Evolutionary conservation across 1,140 invertebrate species (phyloP).

Genomic region (Bicyclus anynana): DNA sequence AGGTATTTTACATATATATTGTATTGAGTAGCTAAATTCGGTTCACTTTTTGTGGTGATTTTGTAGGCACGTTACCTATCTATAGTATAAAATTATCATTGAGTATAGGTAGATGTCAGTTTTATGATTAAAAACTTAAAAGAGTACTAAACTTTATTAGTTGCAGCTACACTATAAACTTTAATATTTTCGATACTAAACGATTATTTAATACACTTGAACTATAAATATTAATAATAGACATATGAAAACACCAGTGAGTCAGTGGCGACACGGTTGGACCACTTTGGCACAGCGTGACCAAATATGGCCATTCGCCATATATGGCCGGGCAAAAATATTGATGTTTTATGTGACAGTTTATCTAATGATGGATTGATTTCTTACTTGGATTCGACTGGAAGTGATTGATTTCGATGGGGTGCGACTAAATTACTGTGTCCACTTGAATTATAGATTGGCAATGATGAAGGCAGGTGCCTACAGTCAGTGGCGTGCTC

Average conservation of each 20-base stretch:
- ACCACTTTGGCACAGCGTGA: conserved; percentile 18
- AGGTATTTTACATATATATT: too few relatives aligned
- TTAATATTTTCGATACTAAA: not conserved
- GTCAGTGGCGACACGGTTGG: conserved; percentile 21
- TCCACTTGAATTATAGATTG: conserved; percentile 6
- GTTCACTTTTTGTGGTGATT: too few relatives aligned
- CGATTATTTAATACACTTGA: not conserved
- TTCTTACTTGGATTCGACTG: conserved; percentile 12
- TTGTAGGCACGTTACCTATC: too few relatives aligned
- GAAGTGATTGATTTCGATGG: conserved; percentile 9
- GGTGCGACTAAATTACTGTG: not conserved
- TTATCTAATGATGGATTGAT: conserved; percentile 28
- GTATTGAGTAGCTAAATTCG: too few relatives aligned
- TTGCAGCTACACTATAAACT: too few relatives aligned
- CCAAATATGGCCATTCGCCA: conserved; percentile 32
- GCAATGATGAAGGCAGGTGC: not conserved
- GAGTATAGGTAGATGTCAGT: too few relatives aligned
- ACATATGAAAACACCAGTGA: conserved; percentile 16
- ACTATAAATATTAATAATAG: conserved; percentile 4
- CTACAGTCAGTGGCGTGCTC: too few relatives aligned
- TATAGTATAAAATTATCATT: too few relatives aligned
- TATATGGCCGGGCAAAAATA: conserved; percentile 29
- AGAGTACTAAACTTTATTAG: too few relatives aligned
- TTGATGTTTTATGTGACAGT: conserved; percentile 28
- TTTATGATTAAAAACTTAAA: too few relatives aligned